A percentile compares a stretch with the other conserved stretches of the same genome.
These are phyloP conservation scores for Cecropterus lyciades DNA, from an alignment of 1,140 invertebrate species.

Conservation along the genomic window DNA sequence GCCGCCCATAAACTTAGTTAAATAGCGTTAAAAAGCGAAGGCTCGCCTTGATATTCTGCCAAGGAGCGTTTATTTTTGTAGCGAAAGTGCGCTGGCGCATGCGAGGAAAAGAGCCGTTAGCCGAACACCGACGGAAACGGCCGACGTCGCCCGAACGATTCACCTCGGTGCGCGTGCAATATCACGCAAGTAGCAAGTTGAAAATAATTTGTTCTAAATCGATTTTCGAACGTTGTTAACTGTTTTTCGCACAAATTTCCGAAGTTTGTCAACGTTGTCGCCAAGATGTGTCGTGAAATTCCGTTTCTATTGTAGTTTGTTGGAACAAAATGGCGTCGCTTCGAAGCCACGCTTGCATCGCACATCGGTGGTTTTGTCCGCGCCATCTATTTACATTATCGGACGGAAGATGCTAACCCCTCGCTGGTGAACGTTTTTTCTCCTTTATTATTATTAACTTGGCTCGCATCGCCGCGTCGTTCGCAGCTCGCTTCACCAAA, in stretches of 20 bases:
- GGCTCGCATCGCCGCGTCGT: conserved; percentile 29
- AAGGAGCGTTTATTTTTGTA: conserved; percentile 80
- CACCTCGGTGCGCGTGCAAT: conserved; percentile 46
- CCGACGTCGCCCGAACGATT: conserved; percentile 57
- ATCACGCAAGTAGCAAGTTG: conserved; percentile 50
- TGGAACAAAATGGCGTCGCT: not conserved
- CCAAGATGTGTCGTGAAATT: conserved; percentile 4
- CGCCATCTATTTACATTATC: conserved; percentile 69
- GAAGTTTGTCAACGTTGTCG: not conserved
- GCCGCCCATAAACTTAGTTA: conserved; percentile 64
- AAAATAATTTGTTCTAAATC: conserved; percentile 15
- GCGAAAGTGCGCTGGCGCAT: conserved; percentile 70
- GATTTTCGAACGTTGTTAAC: not conserved
- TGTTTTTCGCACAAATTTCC: conserved; percentile 4
- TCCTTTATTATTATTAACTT: conserved; percentile 75
- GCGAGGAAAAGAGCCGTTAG: conserved; percentile 68
- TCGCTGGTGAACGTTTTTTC: conserved; percentile 67
- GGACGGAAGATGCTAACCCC: conserved; percentile 69
- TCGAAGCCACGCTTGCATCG: conserved; percentile 9
- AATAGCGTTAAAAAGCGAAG: conserved; percentile 68
- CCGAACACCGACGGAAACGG: conserved; percentile 61
- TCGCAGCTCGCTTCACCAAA: conserved; percentile 22
- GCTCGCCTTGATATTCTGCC: conserved; percentile 76
- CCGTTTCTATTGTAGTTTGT: not conserved
- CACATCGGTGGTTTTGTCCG: conserved; percentile 51